Conservation (phyloP, 2,797 vertebrate species). For the Trematomus bernacchii region DNA sequence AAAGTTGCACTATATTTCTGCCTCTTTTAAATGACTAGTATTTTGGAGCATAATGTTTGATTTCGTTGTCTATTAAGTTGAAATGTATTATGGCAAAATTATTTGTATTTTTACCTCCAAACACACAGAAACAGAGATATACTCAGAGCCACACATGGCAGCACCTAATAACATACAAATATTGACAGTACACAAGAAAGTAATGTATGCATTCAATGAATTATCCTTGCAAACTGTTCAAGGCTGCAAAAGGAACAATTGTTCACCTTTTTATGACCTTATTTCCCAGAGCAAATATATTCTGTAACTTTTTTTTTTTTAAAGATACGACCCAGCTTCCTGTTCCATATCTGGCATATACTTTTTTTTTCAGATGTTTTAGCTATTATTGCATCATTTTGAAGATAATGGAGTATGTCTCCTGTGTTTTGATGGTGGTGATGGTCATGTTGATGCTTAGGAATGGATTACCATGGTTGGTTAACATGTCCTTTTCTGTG, state of each 20-base stretch:
- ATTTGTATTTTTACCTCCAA: no score
- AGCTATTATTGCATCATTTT: not conserved
- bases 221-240: no score
- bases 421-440: not conserved
- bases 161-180: no score
- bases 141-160: no score
- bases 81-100: no score
- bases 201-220: no score
- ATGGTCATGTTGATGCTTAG: conserved; percentile 12
- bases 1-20: conserved; percentile 29
- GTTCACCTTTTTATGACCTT: not conserved
- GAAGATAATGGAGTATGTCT: not conserved
- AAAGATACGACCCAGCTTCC: not conserved
- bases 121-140: no score
- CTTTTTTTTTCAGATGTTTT: not conserved
- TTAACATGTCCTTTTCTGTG: conserved; percentile 44
- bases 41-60: conserved; percentile 18
- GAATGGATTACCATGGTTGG: conserved; percentile 6
- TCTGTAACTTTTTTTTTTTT: conserved; percentile 12
- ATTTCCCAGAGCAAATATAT: conserved; percentile 31
- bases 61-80: conserved; percentile 12
- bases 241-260: no score
- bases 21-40: conserved; percentile 1
- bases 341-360: not conserved
- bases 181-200: no score